Base-by-base conservation (phyloP, 2,113 vertebrate genomes). In the Myocastor coypus region DNA sequence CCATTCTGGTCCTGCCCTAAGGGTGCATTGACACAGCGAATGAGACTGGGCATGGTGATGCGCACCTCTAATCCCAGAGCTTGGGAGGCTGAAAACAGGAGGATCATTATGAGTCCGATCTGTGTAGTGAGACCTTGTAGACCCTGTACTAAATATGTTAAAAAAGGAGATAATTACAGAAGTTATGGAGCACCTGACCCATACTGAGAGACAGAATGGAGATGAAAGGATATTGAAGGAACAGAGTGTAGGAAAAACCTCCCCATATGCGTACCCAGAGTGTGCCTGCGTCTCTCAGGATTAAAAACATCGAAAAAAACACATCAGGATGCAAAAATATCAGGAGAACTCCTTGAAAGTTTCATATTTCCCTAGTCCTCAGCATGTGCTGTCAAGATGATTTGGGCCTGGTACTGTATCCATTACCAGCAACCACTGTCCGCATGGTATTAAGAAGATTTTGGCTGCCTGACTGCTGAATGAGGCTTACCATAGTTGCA, bases 381-480 rank as follows among this genome's bases (percentile, higher is more conserved):
- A 34, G 68, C 80, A 69, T 3, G 66, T 59, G 34, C 46, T 80
- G 80, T 40, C 50, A 86, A 83, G 61, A 91, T 34, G 57, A 66
- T 93, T 63, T 26, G 77, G 92, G 95, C 63, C 52, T 64, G 83
- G 69, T 88, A 89, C 83, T 63, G 37, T 68, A 55, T 86, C 96
- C 96, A 34, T 96, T 95, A 94, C 61, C 92, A 89, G 75, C 80
- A 94, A 50, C 89, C 80, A 92, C 69, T 86, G 82, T 55, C 92
- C 75, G 92, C 83, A 32, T 80, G 68, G 87, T 91, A 92, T 87
- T 57, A 95, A 95, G 92, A 82, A n/a, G 89, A 75, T 64, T 77
- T 61, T 69, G 71, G 89, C 83, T 93, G 87, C 61, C 34, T 94
- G 52, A 66, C 52, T 84, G 87, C 37, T 26, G 92, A 83, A 75